Evolutionary conservation across 2,113 vertebrate species (phyloP).

Genomic region (Albula glossodonta): DNA sequence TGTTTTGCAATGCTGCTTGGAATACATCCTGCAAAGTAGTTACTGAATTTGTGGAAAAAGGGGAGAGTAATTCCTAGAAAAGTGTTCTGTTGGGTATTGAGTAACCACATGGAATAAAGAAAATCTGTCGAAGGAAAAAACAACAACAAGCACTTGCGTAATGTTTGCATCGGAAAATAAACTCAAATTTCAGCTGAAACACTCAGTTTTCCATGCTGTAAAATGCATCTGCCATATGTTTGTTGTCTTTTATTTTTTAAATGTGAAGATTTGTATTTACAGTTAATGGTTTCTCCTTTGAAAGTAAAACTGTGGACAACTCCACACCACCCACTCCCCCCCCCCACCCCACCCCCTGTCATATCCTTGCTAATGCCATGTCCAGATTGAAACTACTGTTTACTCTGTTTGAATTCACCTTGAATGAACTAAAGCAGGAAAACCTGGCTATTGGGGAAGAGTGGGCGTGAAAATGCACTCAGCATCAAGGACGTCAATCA

Average conservation of each 20-base stretch:
- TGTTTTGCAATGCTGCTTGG: conserved; percentile 26
- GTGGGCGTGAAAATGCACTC: conserved; percentile 63
- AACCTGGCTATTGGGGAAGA: conserved; percentile 61
- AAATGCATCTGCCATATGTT: conserved; percentile 2
- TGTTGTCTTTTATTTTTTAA: not conserved
- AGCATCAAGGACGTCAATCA: conserved; percentile 66
- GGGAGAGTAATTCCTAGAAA: conserved; percentile 18
- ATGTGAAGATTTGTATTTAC: conserved; percentile 3
- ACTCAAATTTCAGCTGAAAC: not conserved
- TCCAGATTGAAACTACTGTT: conserved; percentile 59
- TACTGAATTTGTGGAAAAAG: conserved; percentile 15
- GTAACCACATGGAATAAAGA: conserved; percentile 25
- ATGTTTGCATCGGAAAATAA: conserved; percentile 5
- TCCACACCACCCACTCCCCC: not conserved
- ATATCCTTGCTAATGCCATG: not conserved
- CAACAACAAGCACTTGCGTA: conserved; percentile 24
- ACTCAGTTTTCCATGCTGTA: not conserved
- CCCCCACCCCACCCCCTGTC: not conserved
- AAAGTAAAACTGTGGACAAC: not conserved
- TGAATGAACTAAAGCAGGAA: conserved; percentile 72
- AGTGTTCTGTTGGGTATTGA: conserved; percentile 26
- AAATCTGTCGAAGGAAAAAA: conserved; percentile 20
- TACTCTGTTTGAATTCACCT: conserved; percentile 64
- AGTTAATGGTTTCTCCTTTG: not conserved
- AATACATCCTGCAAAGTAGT: conserved; percentile 1